A percentile compares a stretch with the other conserved stretches of the same genome.
These are phyloP conservation scores for Myrmophylax atrothorax DNA, from an alignment of 2,113 vertebrate genomes.

Conservation along the genomic window DNA sequence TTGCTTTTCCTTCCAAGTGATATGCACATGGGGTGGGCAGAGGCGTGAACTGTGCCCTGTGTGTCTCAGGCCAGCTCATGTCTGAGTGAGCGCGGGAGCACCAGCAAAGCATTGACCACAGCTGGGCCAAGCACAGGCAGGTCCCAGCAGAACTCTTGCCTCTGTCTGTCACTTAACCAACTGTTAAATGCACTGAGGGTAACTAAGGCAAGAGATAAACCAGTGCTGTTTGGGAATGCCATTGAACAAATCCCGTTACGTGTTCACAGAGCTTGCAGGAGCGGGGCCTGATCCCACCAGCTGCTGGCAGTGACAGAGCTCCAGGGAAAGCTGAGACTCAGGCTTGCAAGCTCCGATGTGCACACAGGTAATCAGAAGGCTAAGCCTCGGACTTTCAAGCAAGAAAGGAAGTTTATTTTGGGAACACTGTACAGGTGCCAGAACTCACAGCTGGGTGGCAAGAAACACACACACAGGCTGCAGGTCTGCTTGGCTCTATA, in stretches of 20 bases:
- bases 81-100: background rate
- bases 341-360: too few relatives aligned
- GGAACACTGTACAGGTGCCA: too few relatives aligned
- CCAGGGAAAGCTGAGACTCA: background rate
- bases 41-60: background rate
- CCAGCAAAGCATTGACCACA: fast-evolving
- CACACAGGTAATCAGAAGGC: too few relatives aligned
- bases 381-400: too few relatives aligned
- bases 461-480: too few relatives aligned
- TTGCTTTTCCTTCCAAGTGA: background rate
- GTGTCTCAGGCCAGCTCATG: background rate
- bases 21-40: fast-evolving
- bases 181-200: background rate
- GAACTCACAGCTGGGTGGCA: too few relatives aligned
- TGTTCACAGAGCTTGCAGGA: background rate
- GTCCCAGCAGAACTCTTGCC: background rate
- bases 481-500: too few relatives aligned
- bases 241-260: background rate
- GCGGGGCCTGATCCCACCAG: fast-evolving
- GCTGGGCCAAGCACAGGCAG: background rate
- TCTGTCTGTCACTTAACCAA: background rate
- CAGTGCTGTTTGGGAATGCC: background rate
- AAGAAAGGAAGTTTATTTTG: too few relatives aligned
- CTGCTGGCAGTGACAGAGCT: background rate
- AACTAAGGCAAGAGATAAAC: background rate